Base-by-base conservation (phyloP, 2,888 invertebrate genomes). In the Amphipoea lucens region DNA sequence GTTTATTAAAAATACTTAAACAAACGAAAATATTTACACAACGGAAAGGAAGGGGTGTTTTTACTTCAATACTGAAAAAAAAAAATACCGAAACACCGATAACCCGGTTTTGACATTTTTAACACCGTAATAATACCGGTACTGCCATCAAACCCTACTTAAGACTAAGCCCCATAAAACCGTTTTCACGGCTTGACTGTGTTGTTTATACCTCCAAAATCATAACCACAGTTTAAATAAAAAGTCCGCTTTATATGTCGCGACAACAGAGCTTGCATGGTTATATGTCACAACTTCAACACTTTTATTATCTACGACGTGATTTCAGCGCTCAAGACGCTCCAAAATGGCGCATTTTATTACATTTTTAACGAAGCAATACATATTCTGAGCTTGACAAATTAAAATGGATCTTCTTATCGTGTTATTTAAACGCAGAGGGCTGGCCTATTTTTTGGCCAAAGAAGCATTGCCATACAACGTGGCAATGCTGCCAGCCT, bases 301-400 rank as follows among this genome's bases (percentile, higher is more conserved):
- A 68, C 74, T 57, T 76, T 83, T 83, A 83, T 75, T 76, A 76
- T 83, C 66, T 71, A 29, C 42, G 23, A 23, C 48, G 62, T 63
- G 42, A 74, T 76, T 71, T 42, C 51, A 81, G 62, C 60, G 60
- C 45, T 20, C 63, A 69, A 80, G 76, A 17, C 60, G 57, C 54
- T 69, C 40, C 51, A 45, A 76, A 81, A 81, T 67, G 76, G 75
- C 62, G 66, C 42, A 40, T 67, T 74, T 83, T 76, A 81, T 83
- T 76, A 76, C 70, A 83, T 76, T 83, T 83, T 83, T 81, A 76
- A 83, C 66, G 66, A 67, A 70, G 73, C 70, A 70, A 81, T 81
- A 83, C 65, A 74, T 76, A 73, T 66, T 63, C 69, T 29, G 62
- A 57, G 69, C 70, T 67, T 74, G 76, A 83, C 70, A 83, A 83